Percentiles rank a stretch among this genome's conserved stretches.
phyloP scores from a whole-genome alignment of 2,888 invertebrate species.

The Orthosia cruda region DNA sequence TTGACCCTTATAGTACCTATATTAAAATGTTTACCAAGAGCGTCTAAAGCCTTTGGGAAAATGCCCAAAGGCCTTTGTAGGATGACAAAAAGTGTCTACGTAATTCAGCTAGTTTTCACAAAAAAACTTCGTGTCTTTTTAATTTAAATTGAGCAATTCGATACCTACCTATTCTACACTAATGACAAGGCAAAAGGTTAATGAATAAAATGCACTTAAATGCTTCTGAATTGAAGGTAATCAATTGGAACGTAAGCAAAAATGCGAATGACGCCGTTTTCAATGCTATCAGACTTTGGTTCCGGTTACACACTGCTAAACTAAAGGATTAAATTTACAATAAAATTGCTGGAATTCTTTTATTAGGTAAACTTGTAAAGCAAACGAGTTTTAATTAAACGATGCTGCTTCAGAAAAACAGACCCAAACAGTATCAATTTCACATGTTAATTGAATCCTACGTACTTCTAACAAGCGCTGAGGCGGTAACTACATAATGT shows the following conservation, averaged over 20 bases:
- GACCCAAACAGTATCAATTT: constrained; percentile 4
- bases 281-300: constrained; percentile 46
- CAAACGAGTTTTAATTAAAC: neutral
- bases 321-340: constrained; percentile 27
- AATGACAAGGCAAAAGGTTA: constrained; percentile 29
- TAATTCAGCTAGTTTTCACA: neutral
- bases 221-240: constrained; percentile 30
- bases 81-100: no score
- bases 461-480: neutral
- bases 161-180: constrained; percentile 1
- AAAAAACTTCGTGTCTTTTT: neutral
- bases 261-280: constrained; percentile 36
- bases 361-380: neutral
- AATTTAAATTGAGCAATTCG: constrained; percentile 23
- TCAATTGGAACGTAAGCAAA: constrained; percentile 45
- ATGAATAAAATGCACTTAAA: constrained; percentile 48
- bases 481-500: constrained; percentile 8
- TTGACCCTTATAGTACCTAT: no score
- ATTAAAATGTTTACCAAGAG: neutral
- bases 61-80: no score
- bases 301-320: constrained; percentile 22
- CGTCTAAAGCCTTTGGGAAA: neutral
- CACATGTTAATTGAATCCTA: constrained; percentile 4
- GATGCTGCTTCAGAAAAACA: neutral
- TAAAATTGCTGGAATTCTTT: constrained; percentile 7